Base-by-base conservation (phyloP, 2,888 invertebrate genomes). In the Cheilosia grossa region DNA sequence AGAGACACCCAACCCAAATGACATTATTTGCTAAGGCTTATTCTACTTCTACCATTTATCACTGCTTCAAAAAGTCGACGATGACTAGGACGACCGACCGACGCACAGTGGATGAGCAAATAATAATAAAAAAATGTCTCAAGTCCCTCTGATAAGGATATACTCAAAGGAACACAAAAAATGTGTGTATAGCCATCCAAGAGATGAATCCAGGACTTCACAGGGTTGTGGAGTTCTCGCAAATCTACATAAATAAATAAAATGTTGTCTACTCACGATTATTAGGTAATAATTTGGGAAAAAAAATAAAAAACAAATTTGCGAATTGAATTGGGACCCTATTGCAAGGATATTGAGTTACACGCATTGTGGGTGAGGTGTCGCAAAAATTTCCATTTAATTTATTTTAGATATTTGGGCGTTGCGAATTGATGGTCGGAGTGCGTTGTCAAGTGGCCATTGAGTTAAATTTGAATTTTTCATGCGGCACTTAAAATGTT, bases 161-260 rank as follows among this genome's bases (percentile, higher is more conserved):
- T 47, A 37, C 54, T 40, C 53, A 15, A 53, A 72, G 61, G 42
- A 61, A 47, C 44, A 47, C 13, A 2, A 61, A 61, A 59, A 42
- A 42, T 54, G 21, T 42, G 61, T 56, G 19, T 17, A n/a, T n/a
- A 67, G 59, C 58, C 53, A 66, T 58, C 69, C 53, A 51, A 6
- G 15, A 79, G 61, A 80, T 66, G 83, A 80, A 80, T 80, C 83
- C 74, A 83, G 70, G 74, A 70, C 80, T 70, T 33, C 17, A 49
- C 51, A 40, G 73, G 69, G 27, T 58, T 61, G 49, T n/a, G 42
- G 58, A 73, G 42, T 63, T 79, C 78, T 21, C 30, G 17, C 33
- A 47, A 59, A 83, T 83, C 83, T 70, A 69, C 83, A 83, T 83
- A 83, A 83, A 83, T 83, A 83, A 83, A 83, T 80, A 83, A 75